A percentile compares a stretch with the other conserved stretches of the same genome.
These are phyloP conservation scores for Aegotheles bennettii DNA, from an alignment of 2,113 vertebrate species.

Conservation along the genomic window DNA sequence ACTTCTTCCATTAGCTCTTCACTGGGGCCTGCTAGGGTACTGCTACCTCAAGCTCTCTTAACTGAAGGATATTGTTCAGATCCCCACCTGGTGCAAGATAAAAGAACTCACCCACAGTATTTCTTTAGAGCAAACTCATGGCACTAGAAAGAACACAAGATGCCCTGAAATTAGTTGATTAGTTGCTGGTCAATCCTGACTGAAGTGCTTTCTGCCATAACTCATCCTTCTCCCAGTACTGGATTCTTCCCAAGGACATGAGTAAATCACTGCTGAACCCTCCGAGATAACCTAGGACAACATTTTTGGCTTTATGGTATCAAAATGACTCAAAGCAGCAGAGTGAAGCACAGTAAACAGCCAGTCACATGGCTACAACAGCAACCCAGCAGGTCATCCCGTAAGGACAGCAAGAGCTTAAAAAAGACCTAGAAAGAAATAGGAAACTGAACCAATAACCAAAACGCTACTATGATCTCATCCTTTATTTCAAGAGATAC, in stretches of 20 bases:
- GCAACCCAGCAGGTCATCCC: constrained; percentile 57
- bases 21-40: not conserved
- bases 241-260: not conserved
- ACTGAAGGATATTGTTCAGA: not conserved
- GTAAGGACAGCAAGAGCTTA: constrained; percentile 61
- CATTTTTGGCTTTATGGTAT: no score
- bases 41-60: not conserved
- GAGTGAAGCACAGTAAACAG: constrained; percentile 62
- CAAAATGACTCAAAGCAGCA: constrained; percentile 52
- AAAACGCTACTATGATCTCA: constrained; percentile 78
- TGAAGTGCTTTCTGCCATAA: not conserved
- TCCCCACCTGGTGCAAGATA: not conserved
- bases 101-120: not conserved
- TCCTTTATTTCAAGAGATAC: constrained; percentile 71
- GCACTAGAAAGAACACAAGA: not conserved
- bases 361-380: constrained; percentile 53
- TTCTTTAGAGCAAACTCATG: rapidly evolving
- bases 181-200: not conserved
- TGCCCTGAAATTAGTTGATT: not conserved
- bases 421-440: constrained; percentile 75
- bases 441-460: constrained; percentile 73
- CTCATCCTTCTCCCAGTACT: not conserved
- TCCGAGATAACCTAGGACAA: not conserved
- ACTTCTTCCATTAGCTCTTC: not conserved
- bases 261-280: not conserved